These are phyloP conservation scores for Anseranas semipalmata DNA, from an alignment of 2,113 vertebrate species.

Conservation along the genomic window DNA sequence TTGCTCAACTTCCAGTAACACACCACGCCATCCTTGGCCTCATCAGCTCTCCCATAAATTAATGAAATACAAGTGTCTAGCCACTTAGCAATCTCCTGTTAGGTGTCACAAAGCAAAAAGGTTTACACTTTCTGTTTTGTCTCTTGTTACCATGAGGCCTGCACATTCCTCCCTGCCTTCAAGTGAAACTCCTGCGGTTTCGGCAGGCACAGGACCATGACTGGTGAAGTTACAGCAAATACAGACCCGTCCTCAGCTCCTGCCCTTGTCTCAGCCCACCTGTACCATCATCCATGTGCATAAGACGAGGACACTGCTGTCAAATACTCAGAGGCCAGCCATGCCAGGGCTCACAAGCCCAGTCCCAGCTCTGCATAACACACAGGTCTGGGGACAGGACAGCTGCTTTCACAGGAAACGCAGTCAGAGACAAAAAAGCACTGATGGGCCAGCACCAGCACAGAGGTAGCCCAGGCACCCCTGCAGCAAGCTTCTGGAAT, in stretches of 20 bases:
- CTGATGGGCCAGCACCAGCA: not conserved
- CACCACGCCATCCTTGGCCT: not conserved
- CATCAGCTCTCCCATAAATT: not conserved
- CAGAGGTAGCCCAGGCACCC: not conserved
- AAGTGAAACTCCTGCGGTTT: not conserved
- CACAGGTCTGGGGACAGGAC: not conserved
- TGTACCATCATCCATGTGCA: rapidly evolving
- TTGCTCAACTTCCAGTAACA: constrained; percentile 6
- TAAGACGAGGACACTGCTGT: not conserved
- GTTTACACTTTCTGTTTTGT: not conserved
- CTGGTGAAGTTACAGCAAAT: not conserved
- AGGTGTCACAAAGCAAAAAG: not conserved
- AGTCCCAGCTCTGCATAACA: not conserved
- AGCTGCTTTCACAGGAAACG: not conserved
- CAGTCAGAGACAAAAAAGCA: not conserved
- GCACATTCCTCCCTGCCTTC: not conserved
- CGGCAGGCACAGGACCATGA: not conserved
- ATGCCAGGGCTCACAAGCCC: rapidly evolving
- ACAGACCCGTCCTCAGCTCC: not conserved
- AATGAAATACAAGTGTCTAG: not conserved
- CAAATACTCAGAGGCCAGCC: not conserved
- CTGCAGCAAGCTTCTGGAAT: not conserved
- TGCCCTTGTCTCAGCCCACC: not conserved
- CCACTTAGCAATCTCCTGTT: constrained; percentile 3
- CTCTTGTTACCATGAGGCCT: not conserved